Evolutionary conservation across 2,113 vertebrate genomes (phyloP).

Genomic region (Sorex fumeus): DNA sequence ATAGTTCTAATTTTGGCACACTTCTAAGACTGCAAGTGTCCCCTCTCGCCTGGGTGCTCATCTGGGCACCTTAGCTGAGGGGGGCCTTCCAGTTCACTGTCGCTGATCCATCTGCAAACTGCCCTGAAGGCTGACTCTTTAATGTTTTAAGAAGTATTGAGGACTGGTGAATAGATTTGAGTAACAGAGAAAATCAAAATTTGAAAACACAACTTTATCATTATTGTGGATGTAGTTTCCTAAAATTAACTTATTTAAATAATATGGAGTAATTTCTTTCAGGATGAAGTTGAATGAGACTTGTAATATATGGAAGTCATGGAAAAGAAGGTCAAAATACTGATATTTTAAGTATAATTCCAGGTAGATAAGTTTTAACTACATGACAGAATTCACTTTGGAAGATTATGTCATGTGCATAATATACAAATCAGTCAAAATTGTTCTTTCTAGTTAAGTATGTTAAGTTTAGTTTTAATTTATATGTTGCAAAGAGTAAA

Average conservation of each 20-base stretch:
- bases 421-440: neutral
- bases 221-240: slow-evolving; percentile 13
- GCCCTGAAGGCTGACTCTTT: no score
- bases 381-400: neutral
- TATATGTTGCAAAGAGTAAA: slow-evolving; percentile 35
- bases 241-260: slow-evolving; percentile 29
- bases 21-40: no score
- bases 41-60: no score
- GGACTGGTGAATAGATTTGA: no score
- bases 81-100: no score
- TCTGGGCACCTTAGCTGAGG: no score
- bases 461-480: neutral
- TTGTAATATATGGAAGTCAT: slow-evolving; percentile 41
- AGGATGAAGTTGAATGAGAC: slow-evolving; percentile 29
- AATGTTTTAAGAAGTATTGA: no score
- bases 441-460: neutral
- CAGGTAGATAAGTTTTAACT: slow-evolving; percentile 35
- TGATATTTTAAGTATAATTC: neutral
- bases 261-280: neutral
- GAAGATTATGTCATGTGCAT: neutral
- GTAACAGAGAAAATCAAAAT: slow-evolving; percentile 21
- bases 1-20: no score
- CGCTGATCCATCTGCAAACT: no score
- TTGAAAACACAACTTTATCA: slow-evolving; percentile 8
- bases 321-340: neutral